These are phyloP conservation scores for Leptodirus hochenwartii DNA, from an alignment of 2,888 invertebrate species.

Conservation along the genomic window DNA sequence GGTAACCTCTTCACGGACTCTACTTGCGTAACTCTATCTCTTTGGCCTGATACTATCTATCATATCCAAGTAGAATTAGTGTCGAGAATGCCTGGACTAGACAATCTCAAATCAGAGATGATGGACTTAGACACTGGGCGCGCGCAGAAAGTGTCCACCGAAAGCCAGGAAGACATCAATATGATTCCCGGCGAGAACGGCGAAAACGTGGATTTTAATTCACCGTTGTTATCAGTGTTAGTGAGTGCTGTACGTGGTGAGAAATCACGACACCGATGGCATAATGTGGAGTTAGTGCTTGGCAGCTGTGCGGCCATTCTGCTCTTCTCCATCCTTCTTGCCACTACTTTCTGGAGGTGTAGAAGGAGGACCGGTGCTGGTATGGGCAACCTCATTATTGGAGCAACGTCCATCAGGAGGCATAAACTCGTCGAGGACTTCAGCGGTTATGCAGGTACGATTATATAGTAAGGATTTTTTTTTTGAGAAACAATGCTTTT, in stretches of 20 bases:
- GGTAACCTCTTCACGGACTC: conserved; percentile 69
- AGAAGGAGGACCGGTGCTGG: conserved; percentile 34
- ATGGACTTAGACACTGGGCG: conserved; percentile 45
- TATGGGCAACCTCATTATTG: conserved; percentile 36
- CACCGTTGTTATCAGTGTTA: conserved; percentile 37
- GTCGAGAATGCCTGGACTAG: conserved; percentile 39
- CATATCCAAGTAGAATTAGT: conserved; percentile 60
- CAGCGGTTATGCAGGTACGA: conserved; percentile 20
- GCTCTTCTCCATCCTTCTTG: conserved; percentile 31
- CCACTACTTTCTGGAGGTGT: conserved; percentile 36
- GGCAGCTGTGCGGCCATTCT: conserved; percentile 38
- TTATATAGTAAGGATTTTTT: conserved; percentile 8
- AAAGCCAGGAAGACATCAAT: conserved; percentile 41
- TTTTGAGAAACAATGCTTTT: conserved; percentile 5
- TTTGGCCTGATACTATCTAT: conserved; percentile 67
- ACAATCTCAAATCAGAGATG: conserved; percentile 43
- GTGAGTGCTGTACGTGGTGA: conserved; percentile 44
- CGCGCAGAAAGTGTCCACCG: conserved; percentile 43
- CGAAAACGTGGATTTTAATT: conserved; percentile 29
- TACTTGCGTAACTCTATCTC: conserved; percentile 55
- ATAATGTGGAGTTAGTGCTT: conserved; percentile 36
- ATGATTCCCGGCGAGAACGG: conserved; percentile 27
- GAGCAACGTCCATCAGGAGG: conserved; percentile 38
- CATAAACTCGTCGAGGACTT: conserved; percentile 43
- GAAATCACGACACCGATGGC: conserved; percentile 32